A percentile compares a stretch with the other conserved stretches of the same genome.
These are phyloP conservation scores for Shinisaurus crocodilurus DNA, from an alignment of 2,113 vertebrate species.

Conservation along the genomic window DNA sequence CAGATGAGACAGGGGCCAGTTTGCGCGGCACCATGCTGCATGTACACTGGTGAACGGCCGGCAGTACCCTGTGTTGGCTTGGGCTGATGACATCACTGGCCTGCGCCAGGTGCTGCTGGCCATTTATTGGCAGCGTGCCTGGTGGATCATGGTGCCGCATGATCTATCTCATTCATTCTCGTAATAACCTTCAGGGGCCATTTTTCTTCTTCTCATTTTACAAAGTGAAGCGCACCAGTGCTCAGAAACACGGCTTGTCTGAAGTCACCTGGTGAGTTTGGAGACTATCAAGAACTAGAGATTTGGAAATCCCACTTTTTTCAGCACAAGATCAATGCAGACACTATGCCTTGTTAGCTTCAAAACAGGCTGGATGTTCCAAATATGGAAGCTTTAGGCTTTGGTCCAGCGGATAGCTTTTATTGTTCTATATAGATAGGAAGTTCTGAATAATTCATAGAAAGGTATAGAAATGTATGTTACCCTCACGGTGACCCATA, in stretches of 20 bases:
- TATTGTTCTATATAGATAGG: slow-evolving; percentile 60
- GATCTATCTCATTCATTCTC: not conserved
- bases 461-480: slow-evolving; percentile 53
- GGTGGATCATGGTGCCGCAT: not conserved
- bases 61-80: not conserved
- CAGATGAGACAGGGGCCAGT: not conserved
- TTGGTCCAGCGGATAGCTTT: slow-evolving; percentile 34
- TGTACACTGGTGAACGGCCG: not conserved
- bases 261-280: not conserved
- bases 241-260: not conserved
- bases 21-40: not conserved
- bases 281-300: too few relatives aligned
- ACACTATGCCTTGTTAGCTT: not conserved
- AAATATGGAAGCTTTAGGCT: slow-evolving; percentile 41
- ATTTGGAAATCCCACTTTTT: not conserved
- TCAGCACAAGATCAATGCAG: not conserved
- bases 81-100: not conserved
- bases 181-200: not conserved
- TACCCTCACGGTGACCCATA: not conserved
- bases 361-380: slow-evolving; percentile 41
- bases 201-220: not conserved
- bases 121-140: not conserved
- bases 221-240: not conserved
- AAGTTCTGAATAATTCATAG: slow-evolving; percentile 56
- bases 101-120: not conserved